These are phyloP conservation scores for Lynx canadensis DNA, from an alignment of 2,113 vertebrate genomes.

Conservation along the genomic window DNA sequence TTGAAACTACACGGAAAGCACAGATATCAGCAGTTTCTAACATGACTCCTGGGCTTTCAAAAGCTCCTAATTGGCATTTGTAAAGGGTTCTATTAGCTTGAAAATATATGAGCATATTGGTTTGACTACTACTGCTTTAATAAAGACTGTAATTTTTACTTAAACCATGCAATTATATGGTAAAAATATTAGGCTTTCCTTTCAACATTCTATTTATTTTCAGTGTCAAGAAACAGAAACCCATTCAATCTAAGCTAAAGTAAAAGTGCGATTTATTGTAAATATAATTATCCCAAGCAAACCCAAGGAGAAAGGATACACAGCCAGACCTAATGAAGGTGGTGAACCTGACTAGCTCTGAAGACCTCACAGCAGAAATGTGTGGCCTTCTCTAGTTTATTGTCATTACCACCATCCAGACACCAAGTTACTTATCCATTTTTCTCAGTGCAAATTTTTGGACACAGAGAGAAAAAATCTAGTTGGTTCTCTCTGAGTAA, in stretches of 20 bases:
- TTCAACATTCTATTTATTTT: conserved; percentile 36
- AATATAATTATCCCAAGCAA: background rate
- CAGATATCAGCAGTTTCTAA: conserved; percentile 22
- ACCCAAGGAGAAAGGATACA: background rate
- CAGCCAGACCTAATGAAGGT: background rate
- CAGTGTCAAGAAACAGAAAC: background rate
- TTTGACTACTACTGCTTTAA: conserved; percentile 23
- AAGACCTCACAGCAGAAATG: background rate
- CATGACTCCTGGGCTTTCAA: background rate
- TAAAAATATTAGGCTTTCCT: background rate
- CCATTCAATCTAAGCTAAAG: background rate
- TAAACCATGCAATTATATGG: background rate
- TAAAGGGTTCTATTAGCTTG: background rate
- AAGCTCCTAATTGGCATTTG: conserved; percentile 21
- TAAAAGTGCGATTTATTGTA: background rate
- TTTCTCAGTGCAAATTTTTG: background rate
- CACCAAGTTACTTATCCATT: background rate
- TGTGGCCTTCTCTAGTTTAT: background rate
- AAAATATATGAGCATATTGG: background rate
- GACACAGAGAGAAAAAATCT: background rate
- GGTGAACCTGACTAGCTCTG: background rate
- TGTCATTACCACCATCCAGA: background rate
- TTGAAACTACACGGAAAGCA: conserved; percentile 38
- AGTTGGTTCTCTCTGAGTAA: background rate
- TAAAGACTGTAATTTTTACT: conserved; percentile 34